Percentiles rank a stretch among this genome's conserved stretches.
These are phyloP conservation scores for Byasa hedistus DNA, from an alignment of 2,888 invertebrate species.

Conservation along the genomic window DNA sequence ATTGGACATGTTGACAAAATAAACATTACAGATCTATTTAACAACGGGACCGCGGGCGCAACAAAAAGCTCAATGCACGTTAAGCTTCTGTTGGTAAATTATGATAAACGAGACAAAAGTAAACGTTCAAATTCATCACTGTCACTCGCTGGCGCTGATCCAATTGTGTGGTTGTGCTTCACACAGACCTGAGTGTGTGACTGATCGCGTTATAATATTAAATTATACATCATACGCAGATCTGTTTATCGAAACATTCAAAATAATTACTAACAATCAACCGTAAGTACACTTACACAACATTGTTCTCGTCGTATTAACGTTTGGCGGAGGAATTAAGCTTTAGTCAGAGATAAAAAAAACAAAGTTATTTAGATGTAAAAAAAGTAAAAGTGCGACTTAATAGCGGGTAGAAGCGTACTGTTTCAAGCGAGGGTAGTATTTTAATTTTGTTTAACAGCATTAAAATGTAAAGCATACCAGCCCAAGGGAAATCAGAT, in stretches of 20 bases:
- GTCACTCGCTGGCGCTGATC: conserved; percentile 23
- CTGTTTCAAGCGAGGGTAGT: conserved; percentile 19
- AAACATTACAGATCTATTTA: background rate
- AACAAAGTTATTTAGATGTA: too few species aligned
- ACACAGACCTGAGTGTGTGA: background rate
- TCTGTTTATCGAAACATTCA: too few species aligned
- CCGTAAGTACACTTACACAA: too few species aligned
- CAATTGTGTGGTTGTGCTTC: conserved; percentile 14
- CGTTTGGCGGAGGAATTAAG: too few species aligned
- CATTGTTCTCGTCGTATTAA: too few species aligned
- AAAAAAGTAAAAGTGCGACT: too few species aligned
- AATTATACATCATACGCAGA: background rate
- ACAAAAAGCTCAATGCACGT: conserved; percentile 11
- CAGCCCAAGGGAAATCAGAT: conserved; percentile 27
- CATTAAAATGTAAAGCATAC: conserved; percentile 27
- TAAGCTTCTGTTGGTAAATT: conserved; percentile 42
- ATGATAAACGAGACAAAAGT: conserved; percentile 57
- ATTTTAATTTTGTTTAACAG: conserved; percentile 26
- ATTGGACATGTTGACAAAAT: background rate
- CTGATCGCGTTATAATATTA: background rate
- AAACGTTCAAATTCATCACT: conserved; percentile 45
- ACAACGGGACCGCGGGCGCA: background rate
- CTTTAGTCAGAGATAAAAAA: too few species aligned
- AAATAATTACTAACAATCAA: too few species aligned
- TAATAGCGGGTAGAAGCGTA: conserved; percentile 2